Evolutionary conservation across 2,113 vertebrate genomes (phyloP), one percentile per base, ranked within the genome.

Genomic region (Thryonomys swinderianus): DNA sequence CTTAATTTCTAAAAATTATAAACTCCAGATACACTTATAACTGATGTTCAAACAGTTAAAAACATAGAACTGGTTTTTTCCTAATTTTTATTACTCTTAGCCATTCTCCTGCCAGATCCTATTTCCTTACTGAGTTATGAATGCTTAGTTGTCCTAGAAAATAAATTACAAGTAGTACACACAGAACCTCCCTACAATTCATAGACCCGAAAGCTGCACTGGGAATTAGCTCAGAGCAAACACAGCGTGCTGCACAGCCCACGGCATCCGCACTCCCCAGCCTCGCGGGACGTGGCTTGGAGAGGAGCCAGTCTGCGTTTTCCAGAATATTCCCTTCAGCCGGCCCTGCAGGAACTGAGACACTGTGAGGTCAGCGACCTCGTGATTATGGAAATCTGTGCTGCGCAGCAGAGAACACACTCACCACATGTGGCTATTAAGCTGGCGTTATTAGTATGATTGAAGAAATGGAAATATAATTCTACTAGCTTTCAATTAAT

Each of bases 31-130:
- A 73, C 83, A 85, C 69, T 79, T 91, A 82, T 88, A 91, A 71
- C 17, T 73, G 23, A 92, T 51, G 37, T 48, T 76, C 62, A 80
- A 69, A 80, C 25, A 80, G 23, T 20, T 92, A 53, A 14, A 86
- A 80, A 86, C 21, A 73, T 12, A 57, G 45, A 25, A 64, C 25
- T 55, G 12, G 45, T 69, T 83, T 88, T 92, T 88, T 59, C 59
- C 53, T 88, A 55, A 34, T 34, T 69, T 96, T 87, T 81, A 57
- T 88, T 95, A 61, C 42, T 69, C 45, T 71, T 61, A 76, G 82
- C 59, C 76, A n/a, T 86, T 89, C 61, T 78, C 55, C 76, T 80
- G 45, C 18, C 32, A 10, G 37, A 23, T 88, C 45, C 90, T 74
- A 25, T 64, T 90, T 85, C 89, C 91, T 96, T 66, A 62, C 40